Conservation (phyloP, 2,113 vertebrate genomes). For the Anser cygnoides region DNA sequence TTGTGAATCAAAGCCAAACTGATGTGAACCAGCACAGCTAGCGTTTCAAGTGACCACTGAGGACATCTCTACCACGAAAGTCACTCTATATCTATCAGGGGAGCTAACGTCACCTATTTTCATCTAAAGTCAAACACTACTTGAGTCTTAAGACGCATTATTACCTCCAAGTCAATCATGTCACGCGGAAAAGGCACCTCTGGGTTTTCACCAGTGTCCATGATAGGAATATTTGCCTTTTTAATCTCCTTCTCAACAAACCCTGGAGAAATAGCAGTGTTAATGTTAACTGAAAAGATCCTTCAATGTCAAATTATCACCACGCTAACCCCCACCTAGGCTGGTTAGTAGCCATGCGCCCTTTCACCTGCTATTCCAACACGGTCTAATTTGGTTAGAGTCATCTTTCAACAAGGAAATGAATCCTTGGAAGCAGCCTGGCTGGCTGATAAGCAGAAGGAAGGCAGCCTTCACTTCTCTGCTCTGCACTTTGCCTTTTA, state of each 20-base stretch:
- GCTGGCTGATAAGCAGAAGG: rapidly evolving
- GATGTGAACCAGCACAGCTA: neutral
- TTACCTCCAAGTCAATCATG: conserved; percentile 99
- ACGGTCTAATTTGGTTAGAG: rapidly evolving
- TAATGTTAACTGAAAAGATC: neutral
- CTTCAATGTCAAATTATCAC: neutral
- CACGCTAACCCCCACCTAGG: neutral
- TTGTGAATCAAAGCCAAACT: too few species aligned
- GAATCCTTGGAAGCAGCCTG: rapidly evolving
- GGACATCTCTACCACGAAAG: neutral
- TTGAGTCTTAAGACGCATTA: neutral
- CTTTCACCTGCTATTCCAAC: neutral
- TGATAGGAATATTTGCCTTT: conserved; percentile 89
- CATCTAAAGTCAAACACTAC: neutral
- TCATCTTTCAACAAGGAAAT: rapidly evolving
- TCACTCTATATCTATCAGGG: rapidly evolving
- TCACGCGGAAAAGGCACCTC: conserved; percentile 97
- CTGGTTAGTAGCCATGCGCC: neutral
- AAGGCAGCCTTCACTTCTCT: rapidly evolving
- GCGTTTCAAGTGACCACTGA: too few species aligned
- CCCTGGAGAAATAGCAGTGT: conserved; percentile 72
- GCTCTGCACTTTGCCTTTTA: rapidly evolving
- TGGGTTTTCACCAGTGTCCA: conserved; percentile 96
- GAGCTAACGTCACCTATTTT: too few species aligned
- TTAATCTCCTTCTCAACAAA: conserved; percentile 99